Percentiles rank a stretch among this genome's conserved stretches.
These are phyloP conservation scores for Trogon melanurus DNA, from an alignment of 2,113 vertebrate genomes.

Conservation along the genomic window DNA sequence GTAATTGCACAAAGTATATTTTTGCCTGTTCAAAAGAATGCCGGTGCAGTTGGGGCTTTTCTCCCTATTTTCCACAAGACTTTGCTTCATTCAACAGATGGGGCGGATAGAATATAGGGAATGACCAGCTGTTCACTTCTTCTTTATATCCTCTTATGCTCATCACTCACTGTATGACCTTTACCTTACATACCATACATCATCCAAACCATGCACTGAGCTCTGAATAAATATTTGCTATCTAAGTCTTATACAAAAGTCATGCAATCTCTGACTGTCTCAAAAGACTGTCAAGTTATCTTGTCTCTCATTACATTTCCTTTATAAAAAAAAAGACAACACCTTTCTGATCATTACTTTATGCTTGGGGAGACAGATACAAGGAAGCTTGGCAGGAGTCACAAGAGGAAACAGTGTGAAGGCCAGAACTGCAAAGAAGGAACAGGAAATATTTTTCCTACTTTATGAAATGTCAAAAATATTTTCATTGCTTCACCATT, in stretches of 20 bases:
- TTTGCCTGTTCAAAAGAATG: not conserved
- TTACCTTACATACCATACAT: not conserved
- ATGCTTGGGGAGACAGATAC: not conserved
- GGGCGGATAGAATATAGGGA: not conserved
- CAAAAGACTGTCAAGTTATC: not conserved
- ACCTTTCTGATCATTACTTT: not conserved
- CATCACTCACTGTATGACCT: not conserved
- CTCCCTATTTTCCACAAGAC: not conserved
- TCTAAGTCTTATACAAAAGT: not conserved
- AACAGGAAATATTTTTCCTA: not conserved
- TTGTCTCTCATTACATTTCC: not conserved
- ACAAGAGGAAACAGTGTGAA: not conserved
- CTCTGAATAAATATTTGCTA: slow-evolving; percentile 4
- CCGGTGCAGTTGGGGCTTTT: not conserved
- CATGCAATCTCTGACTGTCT: not conserved
- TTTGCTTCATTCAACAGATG: not conserved
- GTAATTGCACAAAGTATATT: not conserved
- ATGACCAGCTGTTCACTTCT: not conserved
- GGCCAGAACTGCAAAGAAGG: not conserved
- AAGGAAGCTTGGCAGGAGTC: not conserved
- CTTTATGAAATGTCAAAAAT: not conserved
- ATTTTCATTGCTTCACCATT: not conserved
- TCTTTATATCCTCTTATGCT: not conserved
- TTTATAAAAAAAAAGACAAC: not conserved
- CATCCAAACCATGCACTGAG: not conserved